These are phyloP conservation scores for Acanthoscelides obtectus DNA, from an alignment of 2,888 invertebrate species.

Conservation along the genomic window DNA sequence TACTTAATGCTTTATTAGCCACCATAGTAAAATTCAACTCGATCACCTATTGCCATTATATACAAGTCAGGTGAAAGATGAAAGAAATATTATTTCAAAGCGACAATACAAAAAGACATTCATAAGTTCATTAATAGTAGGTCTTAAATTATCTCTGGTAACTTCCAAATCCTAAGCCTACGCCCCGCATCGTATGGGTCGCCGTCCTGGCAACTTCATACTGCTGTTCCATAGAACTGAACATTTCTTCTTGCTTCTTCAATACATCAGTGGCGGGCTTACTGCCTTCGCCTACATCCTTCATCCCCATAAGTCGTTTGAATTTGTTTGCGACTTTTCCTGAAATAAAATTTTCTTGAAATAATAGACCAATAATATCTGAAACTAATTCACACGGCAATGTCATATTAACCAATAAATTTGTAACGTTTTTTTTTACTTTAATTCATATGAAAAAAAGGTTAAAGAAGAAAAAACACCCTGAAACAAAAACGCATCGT, in stretches of 20 bases:
- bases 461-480: too few relatives aligned
- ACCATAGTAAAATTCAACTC: background rate
- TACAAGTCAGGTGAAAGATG: background rate
- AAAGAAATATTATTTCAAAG: background rate
- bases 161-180: constrained; percentile 72
- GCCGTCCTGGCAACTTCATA: constrained; percentile 94
- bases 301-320: constrained; percentile 94
- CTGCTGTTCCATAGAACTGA: constrained; percentile 90
- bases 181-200: constrained; percentile 92
- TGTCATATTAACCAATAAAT: too few relatives aligned
- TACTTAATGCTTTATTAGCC: background rate
- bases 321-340: constrained; percentile 87
- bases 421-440: too few relatives aligned
- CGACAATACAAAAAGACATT: background rate
- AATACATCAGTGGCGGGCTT: constrained; percentile 54
- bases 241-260: constrained; percentile 79
- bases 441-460: too few relatives aligned
- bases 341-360: too few relatives aligned
- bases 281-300: constrained; percentile 51
- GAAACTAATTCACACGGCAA: too few relatives aligned
- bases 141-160: constrained; percentile 46
- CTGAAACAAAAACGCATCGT: too few relatives aligned
- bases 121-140: background rate
- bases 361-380: too few relatives aligned
- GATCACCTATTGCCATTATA: background rate